A percentile compares a stretch with the other conserved stretches of the same genome.
Conservation (phyloP, 2,113 vertebrate species). For the Galbula dea region DNA sequence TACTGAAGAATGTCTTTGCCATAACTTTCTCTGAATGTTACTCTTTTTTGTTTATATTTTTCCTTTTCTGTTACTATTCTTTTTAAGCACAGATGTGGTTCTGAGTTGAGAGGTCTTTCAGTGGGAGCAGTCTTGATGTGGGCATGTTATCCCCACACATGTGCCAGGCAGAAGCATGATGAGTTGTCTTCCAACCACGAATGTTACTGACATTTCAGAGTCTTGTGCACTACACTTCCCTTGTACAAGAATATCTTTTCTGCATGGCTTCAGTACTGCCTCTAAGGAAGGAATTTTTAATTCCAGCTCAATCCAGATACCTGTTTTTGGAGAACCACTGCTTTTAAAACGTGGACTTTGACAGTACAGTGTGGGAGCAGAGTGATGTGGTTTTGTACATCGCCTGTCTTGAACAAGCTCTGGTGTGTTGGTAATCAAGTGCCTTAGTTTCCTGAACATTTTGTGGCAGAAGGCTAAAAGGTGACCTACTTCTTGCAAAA, state of each 20-base stretch:
- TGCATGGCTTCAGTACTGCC: not conserved
- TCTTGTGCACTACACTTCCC: not conserved
- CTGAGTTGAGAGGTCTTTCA: not conserved
- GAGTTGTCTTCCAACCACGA: not conserved
- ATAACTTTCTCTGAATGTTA: not conserved
- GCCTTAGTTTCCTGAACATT: not conserved
- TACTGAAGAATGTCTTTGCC: not conserved
- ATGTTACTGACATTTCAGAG: not conserved
- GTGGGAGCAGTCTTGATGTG: not conserved
- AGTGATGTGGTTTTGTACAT: not conserved
- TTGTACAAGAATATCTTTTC: not conserved
- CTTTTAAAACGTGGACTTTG: not conserved
- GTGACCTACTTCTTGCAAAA: not conserved
- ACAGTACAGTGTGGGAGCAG: not conserved
- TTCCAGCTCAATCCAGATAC: rapidly evolving
- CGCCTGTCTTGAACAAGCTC: not conserved
- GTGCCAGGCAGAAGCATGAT: not conserved
- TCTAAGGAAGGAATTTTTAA: not conserved
- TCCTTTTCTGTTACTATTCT: not conserved
- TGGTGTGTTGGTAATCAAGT: not conserved
- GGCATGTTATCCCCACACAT: not conserved
- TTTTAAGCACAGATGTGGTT: not conserved
- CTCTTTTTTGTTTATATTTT: not conserved
- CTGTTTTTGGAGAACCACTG: not conserved
- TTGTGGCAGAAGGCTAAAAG: not conserved